A percentile compares a stretch with the other conserved stretches of the same genome.
Conservation (phyloP, 2,797 vertebrate species). For the Adrianichthys oophorus region DNA sequence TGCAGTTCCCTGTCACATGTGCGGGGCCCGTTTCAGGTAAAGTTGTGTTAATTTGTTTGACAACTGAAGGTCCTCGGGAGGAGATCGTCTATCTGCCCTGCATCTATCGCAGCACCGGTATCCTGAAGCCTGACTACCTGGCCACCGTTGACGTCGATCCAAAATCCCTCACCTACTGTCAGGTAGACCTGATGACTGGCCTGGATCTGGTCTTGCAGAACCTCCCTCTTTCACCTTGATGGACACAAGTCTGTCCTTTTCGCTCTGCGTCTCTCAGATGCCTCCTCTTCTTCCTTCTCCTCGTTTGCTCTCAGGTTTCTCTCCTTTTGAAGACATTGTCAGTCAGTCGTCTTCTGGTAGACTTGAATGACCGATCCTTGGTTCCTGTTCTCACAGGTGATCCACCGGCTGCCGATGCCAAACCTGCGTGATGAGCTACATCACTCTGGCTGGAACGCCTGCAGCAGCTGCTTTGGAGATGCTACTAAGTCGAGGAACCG, state of each 20-base stretch:
- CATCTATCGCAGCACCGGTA: conserved; percentile 86
- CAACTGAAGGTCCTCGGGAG: conserved; percentile 82
- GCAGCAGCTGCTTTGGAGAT: conserved; percentile 91
- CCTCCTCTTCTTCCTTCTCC: not conserved
- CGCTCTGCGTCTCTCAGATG: conserved; percentile 2
- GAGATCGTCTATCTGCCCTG: conserved; percentile 91
- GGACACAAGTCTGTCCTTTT: not conserved
- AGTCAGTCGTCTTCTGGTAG: no score
- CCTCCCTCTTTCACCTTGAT: not conserved
- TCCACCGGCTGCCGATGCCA: conserved; percentile 91
- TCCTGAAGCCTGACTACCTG: conserved; percentile 88
- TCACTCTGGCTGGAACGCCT: conserved; percentile 92
- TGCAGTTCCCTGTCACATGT: not conserved
- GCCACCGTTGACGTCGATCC: conserved; percentile 91
- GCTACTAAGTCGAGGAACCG: conserved; percentile 80
- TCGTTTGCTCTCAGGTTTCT: not conserved
- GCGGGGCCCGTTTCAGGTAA: not conserved
- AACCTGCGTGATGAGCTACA: conserved; percentile 89
- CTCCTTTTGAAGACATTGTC: not conserved
- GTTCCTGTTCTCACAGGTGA: conserved; percentile 73
- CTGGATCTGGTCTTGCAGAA: not conserved
- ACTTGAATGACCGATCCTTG: no score
- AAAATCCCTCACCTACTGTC: conserved; percentile 80
- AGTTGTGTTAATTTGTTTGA: not conserved
- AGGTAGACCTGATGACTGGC: conserved; percentile 72